Conservation (phyloP, 2,797 vertebrate species). For the Adelosebastes latens region DNA sequence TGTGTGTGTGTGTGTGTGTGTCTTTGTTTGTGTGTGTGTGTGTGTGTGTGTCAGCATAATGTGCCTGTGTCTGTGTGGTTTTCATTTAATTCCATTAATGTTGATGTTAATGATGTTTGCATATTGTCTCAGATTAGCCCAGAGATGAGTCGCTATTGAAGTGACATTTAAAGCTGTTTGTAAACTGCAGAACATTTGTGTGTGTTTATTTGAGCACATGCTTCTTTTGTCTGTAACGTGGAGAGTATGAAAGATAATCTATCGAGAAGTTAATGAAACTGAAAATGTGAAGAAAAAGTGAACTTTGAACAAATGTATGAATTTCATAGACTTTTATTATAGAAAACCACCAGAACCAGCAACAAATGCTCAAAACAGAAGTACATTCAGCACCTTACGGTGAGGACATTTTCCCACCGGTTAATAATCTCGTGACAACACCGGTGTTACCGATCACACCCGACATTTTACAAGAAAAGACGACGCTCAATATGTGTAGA, state of each 20-base stretch:
- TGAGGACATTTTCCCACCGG: no score
- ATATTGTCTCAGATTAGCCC: neutral
- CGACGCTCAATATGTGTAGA: no score
- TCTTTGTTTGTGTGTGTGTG: constrained; percentile 10
- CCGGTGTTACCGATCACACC: no score
- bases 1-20: neutral
- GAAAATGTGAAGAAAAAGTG: neutral
- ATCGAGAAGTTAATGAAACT: neutral
- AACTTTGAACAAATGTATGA: neutral
- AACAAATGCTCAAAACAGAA: neutral
- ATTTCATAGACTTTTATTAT: neutral
- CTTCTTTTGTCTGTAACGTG: neutral
- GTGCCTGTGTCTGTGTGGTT: constrained; percentile 11
- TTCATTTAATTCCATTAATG: constrained; percentile 14
- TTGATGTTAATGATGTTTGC: neutral
- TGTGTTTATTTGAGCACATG: neutral
- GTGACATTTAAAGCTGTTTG: neutral
- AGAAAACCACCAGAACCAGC: no score
- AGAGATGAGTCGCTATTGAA: neutral
- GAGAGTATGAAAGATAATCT: neutral
- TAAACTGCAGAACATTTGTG: neutral
- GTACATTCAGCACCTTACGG: no score
- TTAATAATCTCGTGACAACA: no score
- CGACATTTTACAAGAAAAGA: no score
- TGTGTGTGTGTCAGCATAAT: constrained; percentile 11